Evolutionary conservation across 1,140 invertebrate genomes (phyloP).

Genomic region (Drosophila tristis): DNA sequence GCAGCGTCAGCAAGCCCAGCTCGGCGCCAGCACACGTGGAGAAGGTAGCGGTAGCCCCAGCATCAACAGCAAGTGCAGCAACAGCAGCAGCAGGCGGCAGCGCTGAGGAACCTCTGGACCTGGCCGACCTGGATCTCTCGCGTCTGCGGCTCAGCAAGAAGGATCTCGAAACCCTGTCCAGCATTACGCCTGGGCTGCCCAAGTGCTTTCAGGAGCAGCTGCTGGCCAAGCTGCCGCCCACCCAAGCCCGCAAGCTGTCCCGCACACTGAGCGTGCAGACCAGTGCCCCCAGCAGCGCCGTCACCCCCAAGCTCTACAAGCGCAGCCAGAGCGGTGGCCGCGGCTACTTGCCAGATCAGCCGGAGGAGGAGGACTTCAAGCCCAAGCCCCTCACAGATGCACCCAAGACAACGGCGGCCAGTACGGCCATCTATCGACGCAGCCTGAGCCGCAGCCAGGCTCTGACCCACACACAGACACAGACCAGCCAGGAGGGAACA

Average conservation of each 20-base stretch:
- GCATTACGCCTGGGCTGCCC: conserved; percentile 87
- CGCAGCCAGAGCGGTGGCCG: conserved; percentile 81
- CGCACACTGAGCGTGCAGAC: conserved; percentile 87
- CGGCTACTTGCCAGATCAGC: conserved; percentile 45
- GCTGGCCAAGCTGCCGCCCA: conserved; percentile 87
- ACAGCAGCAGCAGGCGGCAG: neutral
- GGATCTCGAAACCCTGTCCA: conserved; percentile 87
- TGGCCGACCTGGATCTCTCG: conserved; percentile 88
- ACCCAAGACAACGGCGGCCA: conserved; percentile 61
- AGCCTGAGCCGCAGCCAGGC: conserved; percentile 63
- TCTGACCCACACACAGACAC: neutral
- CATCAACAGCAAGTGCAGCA: neutral
- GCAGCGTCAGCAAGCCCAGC: conserved; percentile 32
- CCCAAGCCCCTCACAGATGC: conserved; percentile 51
- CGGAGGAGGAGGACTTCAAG: conserved; percentile 36
- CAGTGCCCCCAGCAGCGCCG: conserved; percentile 31
- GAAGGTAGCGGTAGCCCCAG: conserved; percentile 2
- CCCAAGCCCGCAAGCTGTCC: conserved; percentile 86
- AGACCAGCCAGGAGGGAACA: conserved; percentile 27
- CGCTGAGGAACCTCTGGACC: conserved; percentile 85
- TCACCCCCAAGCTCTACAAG: conserved; percentile 65
- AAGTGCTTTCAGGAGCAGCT: conserved; percentile 88
- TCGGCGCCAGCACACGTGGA: conserved; percentile 55
- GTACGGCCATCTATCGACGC: conserved; percentile 63
- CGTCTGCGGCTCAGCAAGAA: conserved; percentile 87